Base-by-base conservation (phyloP, 2,797 vertebrate genomes). In the Craterocephalus amniculus region DNA sequence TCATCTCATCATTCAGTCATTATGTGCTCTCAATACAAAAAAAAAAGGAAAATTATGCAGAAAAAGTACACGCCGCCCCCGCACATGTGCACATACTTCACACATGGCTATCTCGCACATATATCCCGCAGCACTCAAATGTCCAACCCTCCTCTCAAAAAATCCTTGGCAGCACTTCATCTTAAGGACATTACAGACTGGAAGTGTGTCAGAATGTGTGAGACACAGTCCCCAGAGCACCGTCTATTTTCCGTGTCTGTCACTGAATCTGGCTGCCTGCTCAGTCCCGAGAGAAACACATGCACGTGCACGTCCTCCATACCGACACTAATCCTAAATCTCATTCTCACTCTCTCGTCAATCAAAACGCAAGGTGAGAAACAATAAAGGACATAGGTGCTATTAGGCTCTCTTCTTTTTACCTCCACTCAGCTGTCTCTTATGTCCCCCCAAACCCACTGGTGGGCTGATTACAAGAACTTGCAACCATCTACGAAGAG, bases 201-300 rank as follows among this genome's bases (percentile, higher is more conserved):
- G 63, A 84, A 90, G 83, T 83, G 90, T 91, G 86, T 91, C 90
- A 90, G 65, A 79, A 87, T 81, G 90, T 87, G 88, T 79, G 88
- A 92, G 88, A 93, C 88, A 75, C 63, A 64, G 80, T 91, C 90
- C 89, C 91, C 78, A 66, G 89, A 92, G 91, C 76, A 22, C 67
- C 34, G 83, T 84, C 87, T 72, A 74, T 78, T 88, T 84, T 74
- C 74, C 76, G 65, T 76, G 86, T 87, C 89, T 88, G 90, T 86
- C 88, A 89, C 80, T 59, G 76, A 83, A 87, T 86, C 68, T 83
- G 70, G 66, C 83, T 80, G 83, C 66, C 71, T 78, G 58, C 45
- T 73, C 80, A 54, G 62, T 83, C 85, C 80, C 80, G 65, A 12
- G 83, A 86, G 70, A 83, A 49, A 64, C 72, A 72, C 61, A 55